phyloP scores from a whole-genome alignment of 2,797 vertebrate genomes.

The Columba guinea region DNA sequence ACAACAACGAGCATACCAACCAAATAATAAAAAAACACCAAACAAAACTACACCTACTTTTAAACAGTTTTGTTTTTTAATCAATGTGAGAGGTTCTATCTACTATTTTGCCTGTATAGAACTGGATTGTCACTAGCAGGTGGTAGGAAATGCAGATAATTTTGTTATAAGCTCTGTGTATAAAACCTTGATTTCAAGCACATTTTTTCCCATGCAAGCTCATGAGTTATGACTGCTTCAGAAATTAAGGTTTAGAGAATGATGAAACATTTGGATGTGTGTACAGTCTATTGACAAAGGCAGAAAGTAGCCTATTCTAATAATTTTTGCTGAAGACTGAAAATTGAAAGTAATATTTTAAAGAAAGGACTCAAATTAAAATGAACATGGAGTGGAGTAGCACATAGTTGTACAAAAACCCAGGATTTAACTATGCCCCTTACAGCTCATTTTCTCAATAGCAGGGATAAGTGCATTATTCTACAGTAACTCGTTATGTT shows the following conservation, averaged over 20 bases:
- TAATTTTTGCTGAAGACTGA: conserved; percentile 6
- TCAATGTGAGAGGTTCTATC: not conserved
- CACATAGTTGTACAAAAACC: not conserved
- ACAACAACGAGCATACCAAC: not conserved
- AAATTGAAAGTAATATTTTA: conserved; percentile 33
- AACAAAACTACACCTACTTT: not conserved
- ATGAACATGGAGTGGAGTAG: not conserved
- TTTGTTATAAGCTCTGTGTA: not conserved
- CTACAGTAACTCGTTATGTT: not conserved
- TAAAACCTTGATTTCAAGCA: not conserved
- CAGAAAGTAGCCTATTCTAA: not conserved
- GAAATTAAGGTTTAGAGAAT: not conserved
- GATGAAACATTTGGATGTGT: not conserved
- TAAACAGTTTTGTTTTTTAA: not conserved
- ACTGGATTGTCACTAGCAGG: not conserved
- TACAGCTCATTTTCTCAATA: conserved; percentile 15
- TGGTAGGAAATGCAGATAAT: not conserved
- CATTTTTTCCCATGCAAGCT: not conserved
- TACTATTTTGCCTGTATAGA: not conserved
- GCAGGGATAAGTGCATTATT: conserved; percentile 3
- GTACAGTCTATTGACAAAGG: not conserved
- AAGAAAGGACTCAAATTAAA: conserved; percentile 26
- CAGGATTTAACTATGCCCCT: not conserved
- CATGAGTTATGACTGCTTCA: not conserved
- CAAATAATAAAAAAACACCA: too few species aligned